Conservation (phyloP, 1,140 invertebrate species). For the Sitodiplosis mosellana region DNA sequence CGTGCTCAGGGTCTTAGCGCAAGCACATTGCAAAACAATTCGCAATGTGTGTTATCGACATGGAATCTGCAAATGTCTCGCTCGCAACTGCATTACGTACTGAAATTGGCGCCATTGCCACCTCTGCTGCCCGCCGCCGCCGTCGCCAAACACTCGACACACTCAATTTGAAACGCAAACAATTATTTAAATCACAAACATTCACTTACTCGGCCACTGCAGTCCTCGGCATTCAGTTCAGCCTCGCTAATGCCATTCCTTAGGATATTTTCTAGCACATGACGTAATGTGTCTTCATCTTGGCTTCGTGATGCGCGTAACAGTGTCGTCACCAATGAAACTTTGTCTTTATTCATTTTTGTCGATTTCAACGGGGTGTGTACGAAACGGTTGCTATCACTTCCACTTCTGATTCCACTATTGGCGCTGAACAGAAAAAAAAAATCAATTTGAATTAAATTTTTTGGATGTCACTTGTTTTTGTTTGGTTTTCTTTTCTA, state of each 20-base stretch:
- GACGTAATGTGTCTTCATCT: slow-evolving; percentile 19
- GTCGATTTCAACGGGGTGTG: too few relatives aligned
- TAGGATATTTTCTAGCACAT: slow-evolving; percentile 15
- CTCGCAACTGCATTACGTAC: neutral
- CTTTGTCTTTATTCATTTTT: slow-evolving; percentile 3
- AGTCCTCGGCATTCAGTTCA: slow-evolving; percentile 25
- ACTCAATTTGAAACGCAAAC: too few relatives aligned
- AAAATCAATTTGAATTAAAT: too few relatives aligned
- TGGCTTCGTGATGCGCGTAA: slow-evolving; percentile 15
- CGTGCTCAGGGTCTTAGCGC: too few relatives aligned
- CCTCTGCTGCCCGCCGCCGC: too few relatives aligned
- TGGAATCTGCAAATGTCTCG: neutral
- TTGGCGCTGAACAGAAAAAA: too few relatives aligned
- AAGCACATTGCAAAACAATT: neutral
- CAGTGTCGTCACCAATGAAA: slow-evolving; percentile 2
- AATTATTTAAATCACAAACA: neutral
- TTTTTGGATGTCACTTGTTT: too few relatives aligned
- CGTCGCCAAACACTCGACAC: too few relatives aligned
- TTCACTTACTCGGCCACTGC: slow-evolving; percentile 25
- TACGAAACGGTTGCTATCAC: too few relatives aligned
- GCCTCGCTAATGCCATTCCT: slow-evolving; percentile 14
- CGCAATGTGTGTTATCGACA: neutral
- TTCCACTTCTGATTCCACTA: too few relatives aligned
- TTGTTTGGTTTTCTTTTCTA: too few relatives aligned
- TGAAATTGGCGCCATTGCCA: neutral